A percentile compares a stretch with the other conserved stretches of the same genome.
Evolutionary conservation across 2,113 vertebrate genomes (phyloP).

Genomic region (Sisor rabdophorus): DNA sequence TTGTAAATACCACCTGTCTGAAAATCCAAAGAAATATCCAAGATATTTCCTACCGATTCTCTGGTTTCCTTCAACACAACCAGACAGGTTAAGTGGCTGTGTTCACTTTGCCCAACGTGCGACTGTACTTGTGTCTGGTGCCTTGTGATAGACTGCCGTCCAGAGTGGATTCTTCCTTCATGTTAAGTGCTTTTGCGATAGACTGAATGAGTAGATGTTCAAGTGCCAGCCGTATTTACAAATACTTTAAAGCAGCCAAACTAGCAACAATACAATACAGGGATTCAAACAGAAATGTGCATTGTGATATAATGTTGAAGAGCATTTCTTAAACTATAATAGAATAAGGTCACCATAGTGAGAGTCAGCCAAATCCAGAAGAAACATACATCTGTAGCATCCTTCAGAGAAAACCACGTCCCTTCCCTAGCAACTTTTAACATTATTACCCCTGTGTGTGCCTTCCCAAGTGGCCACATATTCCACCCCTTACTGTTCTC

Average conservation of each 20-base stretch:
- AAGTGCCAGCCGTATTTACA: neutral
- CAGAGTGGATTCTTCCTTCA: neutral
- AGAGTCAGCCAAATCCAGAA: neutral
- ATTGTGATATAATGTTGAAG: neutral
- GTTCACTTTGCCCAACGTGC: neutral
- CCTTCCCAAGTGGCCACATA: neutral
- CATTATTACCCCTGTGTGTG: conserved; percentile 13
- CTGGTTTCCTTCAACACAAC: neutral
- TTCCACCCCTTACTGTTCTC: neutral
- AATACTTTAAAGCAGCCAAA: neutral
- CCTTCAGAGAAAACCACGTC: conserved; percentile 24
- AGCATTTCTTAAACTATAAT: neutral
- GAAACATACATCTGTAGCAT: neutral
- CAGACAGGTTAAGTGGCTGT: neutral
- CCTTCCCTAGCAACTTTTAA: conserved; percentile 40
- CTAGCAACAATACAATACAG: neutral
- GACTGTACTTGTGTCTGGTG: neutral
- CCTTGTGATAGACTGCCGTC: neutral
- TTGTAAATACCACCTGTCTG: neutral
- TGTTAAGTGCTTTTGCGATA: neutral
- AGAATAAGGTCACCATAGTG: neutral
- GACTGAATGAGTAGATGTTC: neutral
- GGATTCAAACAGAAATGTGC: neutral
- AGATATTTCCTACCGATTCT: neutral
- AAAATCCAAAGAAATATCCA: neutral